Percentiles rank a stretch among this genome's conserved stretches.
These are phyloP conservation scores for Agapetus fuscipes DNA, from an alignment of 2,888 invertebrate genomes.

Conservation along the genomic window DNA sequence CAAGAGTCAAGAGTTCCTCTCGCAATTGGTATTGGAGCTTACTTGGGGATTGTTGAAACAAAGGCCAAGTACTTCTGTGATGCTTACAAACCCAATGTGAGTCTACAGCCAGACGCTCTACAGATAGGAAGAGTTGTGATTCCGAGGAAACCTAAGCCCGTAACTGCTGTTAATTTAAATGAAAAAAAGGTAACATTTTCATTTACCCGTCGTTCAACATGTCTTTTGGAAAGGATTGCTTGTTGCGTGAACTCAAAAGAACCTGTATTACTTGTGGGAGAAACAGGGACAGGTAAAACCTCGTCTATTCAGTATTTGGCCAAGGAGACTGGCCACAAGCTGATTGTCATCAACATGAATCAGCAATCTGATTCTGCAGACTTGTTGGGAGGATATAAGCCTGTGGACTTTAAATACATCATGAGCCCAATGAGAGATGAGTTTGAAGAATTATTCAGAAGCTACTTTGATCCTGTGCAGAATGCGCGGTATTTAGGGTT, in stretches of 20 bases:
- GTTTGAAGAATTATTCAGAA: constrained; percentile 73
- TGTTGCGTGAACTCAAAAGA: constrained; percentile 76
- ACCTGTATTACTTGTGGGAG: constrained; percentile 90
- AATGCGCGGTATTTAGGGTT: constrained; percentile 78
- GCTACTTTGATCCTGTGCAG: constrained; percentile 64
- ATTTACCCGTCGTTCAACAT: constrained; percentile 71
- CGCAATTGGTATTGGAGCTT: constrained; percentile 65
- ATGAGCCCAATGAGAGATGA: constrained; percentile 72
- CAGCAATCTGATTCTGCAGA: constrained; percentile 97
- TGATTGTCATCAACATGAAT: constrained; percentile 96
- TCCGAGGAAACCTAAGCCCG: constrained; percentile 33
- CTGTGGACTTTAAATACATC: constrained; percentile 80
- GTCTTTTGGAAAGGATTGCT: constrained; percentile 79
- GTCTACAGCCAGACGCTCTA: constrained; percentile 46
- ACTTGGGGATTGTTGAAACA: constrained; percentile 70
- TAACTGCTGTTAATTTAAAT: constrained; percentile 34
- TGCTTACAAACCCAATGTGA: constrained; percentile 68
- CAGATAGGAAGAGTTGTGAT: constrained; percentile 62
- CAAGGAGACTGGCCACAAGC: constrained; percentile 67
- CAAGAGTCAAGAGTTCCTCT: constrained; percentile 54
- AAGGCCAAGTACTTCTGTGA: constrained; percentile 74
- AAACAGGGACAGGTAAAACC: constrained; percentile 98
- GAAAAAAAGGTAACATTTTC: constrained; percentile 56
- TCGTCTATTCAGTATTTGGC: constrained; percentile 89
- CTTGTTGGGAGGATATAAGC: constrained; percentile 93